Evolutionary conservation across 2,888 invertebrate genomes (phyloP).

Genomic region (Mechanitis messenoides): DNA sequence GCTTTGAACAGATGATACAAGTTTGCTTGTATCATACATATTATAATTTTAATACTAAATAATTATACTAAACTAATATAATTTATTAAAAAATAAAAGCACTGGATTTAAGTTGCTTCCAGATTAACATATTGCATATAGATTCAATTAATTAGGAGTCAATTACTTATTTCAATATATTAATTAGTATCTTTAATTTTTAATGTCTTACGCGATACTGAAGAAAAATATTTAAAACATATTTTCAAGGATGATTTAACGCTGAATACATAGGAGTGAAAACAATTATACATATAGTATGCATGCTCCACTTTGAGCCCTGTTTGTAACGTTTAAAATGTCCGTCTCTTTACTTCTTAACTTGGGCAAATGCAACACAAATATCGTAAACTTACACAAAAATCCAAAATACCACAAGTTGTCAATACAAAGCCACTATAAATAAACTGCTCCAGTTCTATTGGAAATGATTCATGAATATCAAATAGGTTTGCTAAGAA

Average conservation of each 20-base stretch:
- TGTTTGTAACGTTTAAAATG: too few species aligned
- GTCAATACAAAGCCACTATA: constrained; percentile 50
- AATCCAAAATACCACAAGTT: constrained; percentile 38
- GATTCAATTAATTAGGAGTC: too few species aligned
- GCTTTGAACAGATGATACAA: constrained; percentile 32
- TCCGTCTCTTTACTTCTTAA: too few species aligned
- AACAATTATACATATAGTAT: too few species aligned
- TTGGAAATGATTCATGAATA: constrained; percentile 50
- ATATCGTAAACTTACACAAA: neutral
- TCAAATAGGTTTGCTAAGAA: constrained; percentile 45
- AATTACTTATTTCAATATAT: too few species aligned
- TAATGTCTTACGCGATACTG: neutral
- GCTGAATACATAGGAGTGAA: too few species aligned
- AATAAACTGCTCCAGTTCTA: constrained; percentile 53
- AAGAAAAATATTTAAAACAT: neutral
- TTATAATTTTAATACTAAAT: neutral
- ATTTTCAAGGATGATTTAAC: neutral
- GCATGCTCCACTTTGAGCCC: too few species aligned
- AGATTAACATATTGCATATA: neutral
- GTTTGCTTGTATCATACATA: neutral
- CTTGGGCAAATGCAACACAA: too few species aligned
- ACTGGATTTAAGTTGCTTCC: too few species aligned
- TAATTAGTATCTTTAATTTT: too few species aligned
- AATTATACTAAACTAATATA: too few species aligned
- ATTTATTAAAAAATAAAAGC: too few species aligned